These are phyloP conservation scores for Karalla daura DNA, from an alignment of 2,797 vertebrate species.

Conservation along the genomic window DNA sequence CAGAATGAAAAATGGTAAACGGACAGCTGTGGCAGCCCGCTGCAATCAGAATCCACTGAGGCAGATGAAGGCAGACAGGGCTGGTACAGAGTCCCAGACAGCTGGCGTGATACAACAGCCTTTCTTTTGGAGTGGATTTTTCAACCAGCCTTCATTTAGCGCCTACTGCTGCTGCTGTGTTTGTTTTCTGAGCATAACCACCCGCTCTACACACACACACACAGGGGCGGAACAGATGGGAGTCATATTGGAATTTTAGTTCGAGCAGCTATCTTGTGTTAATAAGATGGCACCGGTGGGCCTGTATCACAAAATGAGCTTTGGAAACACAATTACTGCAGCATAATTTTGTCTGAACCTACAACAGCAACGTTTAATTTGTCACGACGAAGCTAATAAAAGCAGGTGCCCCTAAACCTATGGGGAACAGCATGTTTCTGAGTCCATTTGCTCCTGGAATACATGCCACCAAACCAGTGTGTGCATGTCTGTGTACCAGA, in stretches of 20 bases:
- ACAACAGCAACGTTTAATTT: conserved; percentile 1
- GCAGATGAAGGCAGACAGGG: conserved; percentile 62
- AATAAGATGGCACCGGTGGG: conserved; percentile 29
- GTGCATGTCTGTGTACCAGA: conserved; percentile 1
- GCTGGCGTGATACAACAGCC: conserved; percentile 54
- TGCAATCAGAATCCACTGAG: conserved; percentile 60
- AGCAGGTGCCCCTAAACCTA: neutral
- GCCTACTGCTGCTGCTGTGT: conserved; percentile 49
- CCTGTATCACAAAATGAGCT: conserved; percentile 29
- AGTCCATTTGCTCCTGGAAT: conserved; percentile 1
- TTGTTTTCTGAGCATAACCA: conserved; percentile 50
- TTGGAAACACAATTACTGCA: conserved; percentile 28
- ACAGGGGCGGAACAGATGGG: conserved; percentile 44
- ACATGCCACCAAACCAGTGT: neutral
- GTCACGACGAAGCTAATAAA: neutral
- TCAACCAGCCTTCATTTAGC: conserved; percentile 41
- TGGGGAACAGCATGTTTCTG: conserved; percentile 1
- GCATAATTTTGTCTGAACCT: neutral
- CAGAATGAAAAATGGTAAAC: conserved; percentile 48
- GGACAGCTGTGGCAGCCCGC: conserved; percentile 53
- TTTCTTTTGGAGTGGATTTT: conserved; percentile 26
- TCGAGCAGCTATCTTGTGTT: conserved; percentile 17
- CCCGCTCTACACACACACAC: conserved; percentile 32
- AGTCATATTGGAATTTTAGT: conserved; percentile 35
- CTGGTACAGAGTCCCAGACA: conserved; percentile 59